A percentile compares a stretch with the other conserved stretches of the same genome.
Evolutionary conservation across 1,140 invertebrate genomes (phyloP).

Genomic region (Meloidogyne hapla): DNA sequence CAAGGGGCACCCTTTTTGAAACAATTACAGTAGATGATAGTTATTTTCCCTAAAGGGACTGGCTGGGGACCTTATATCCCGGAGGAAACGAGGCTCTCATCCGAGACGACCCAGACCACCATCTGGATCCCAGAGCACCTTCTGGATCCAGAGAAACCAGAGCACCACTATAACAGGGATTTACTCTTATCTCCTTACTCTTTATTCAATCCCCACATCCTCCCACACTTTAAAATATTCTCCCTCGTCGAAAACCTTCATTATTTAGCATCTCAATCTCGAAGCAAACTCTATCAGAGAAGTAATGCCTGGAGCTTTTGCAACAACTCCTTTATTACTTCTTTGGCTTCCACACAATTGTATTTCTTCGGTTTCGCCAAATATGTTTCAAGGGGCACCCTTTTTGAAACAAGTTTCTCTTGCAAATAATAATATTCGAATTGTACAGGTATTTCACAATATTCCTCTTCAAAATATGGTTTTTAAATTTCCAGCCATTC

Average conservation of each 20-base stretch:
- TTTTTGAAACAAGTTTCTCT: constrained; percentile 62
- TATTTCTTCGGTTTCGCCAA: constrained; percentile 47
- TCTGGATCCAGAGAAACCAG: no score
- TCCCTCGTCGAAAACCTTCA: no score
- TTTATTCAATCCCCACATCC: no score
- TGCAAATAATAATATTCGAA: constrained; percentile 60
- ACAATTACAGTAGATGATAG: no score
- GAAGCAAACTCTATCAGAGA: constrained; percentile 60
- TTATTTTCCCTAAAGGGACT: no score
- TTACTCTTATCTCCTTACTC: no score
- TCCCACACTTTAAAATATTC: no score
- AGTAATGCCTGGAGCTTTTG: constrained; percentile 59
- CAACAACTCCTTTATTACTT: constrained; percentile 56
- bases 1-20: constrained; percentile 62
- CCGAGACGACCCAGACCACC: no score
- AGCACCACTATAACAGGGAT: no score
- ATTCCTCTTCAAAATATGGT: neutral
- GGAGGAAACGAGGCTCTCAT: no score
- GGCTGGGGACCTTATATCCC: no score
- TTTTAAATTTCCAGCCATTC: constrained; percentile 47
- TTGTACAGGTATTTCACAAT: constrained; percentile 43
- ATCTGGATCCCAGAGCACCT: no score
- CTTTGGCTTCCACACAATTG: constrained; percentile 63
- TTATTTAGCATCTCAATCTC: constrained; percentile 53
- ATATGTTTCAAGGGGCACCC: constrained; percentile 61